A percentile compares a stretch with the other conserved stretches of the same genome.
phyloP scores from a whole-genome alignment of 2,113 vertebrate species.

The Aramus guarauna region DNA sequence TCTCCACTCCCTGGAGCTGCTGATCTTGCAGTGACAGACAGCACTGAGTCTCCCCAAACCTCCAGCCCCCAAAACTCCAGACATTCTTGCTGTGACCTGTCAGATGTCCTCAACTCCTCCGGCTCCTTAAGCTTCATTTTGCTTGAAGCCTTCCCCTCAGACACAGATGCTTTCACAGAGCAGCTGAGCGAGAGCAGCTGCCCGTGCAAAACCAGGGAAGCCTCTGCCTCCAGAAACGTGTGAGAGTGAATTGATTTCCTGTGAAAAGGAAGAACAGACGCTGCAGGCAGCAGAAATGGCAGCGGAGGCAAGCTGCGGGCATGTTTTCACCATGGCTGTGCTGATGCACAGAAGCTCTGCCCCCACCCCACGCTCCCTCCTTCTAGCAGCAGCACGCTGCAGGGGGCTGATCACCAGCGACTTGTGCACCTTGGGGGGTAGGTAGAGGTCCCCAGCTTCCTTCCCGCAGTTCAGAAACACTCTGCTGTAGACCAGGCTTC shows the following conservation, averaged over 20 bases:
- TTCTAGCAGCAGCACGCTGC: not conserved
- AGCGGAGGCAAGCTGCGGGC: not conserved
- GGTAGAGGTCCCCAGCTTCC: not conserved
- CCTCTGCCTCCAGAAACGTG: not conserved
- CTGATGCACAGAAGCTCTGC: not conserved
- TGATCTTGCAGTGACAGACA: not conserved
- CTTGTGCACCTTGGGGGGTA: not conserved
- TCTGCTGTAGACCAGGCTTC: not conserved
- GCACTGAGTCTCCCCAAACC: not conserved
- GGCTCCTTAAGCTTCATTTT: not conserved
- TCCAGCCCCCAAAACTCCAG: not conserved
- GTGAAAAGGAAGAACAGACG: not conserved
- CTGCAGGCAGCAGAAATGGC: not conserved
- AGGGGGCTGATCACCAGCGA: not conserved
- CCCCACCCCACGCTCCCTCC: not conserved
- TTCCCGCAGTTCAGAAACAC: fast-evolving
- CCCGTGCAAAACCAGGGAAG: fast-evolving
- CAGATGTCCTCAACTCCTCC: not conserved
- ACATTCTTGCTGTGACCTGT: not conserved
- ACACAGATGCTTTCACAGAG: not conserved
- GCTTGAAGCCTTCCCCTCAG: not conserved
- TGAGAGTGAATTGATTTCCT: not conserved
- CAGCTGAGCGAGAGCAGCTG: not conserved
- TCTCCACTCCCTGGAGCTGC: not conserved
- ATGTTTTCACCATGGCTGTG: fast-evolving